A percentile compares a stretch with the other conserved stretches of the same genome.
These are phyloP conservation scores for Tragulus kanchil DNA, from an alignment of 2,113 vertebrate species.

Conservation along the genomic window DNA sequence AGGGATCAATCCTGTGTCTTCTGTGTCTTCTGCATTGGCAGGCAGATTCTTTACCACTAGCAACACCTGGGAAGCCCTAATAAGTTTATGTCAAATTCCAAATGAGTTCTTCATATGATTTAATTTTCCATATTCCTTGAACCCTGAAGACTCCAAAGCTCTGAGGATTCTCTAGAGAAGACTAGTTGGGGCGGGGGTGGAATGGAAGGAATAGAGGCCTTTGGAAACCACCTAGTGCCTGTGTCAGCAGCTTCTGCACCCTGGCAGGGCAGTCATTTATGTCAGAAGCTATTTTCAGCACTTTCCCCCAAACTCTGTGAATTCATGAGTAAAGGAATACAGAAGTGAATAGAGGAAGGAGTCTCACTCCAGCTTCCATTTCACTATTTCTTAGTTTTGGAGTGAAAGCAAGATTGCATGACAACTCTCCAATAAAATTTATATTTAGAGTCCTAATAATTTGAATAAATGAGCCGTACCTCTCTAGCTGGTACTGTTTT, in stretches of 20 bases:
- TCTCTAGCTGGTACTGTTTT: not conserved
- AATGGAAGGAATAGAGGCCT: not conserved
- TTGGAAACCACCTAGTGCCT: not conserved
- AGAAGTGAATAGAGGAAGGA: not conserved
- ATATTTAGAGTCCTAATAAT: not conserved
- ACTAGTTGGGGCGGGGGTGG: not conserved
- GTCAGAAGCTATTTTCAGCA: conserved; percentile 46
- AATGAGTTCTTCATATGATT: not conserved
- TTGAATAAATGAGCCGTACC: not conserved
- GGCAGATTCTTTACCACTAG: not conserved
- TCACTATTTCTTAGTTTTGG: not conserved
- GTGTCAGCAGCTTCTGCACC: not conserved
- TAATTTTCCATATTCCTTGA: not conserved
- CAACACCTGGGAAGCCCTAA: not conserved
- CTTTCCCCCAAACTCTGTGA: not conserved
- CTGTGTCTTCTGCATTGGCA: too few species aligned
- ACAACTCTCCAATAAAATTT: not conserved
- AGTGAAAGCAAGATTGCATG: not conserved
- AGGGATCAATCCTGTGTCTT: too few species aligned
- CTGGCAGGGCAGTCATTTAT: not conserved
- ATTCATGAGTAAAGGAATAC: conserved; percentile 4
- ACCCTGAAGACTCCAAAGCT: not conserved
- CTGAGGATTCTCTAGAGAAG: not conserved
- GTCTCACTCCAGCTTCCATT: not conserved
- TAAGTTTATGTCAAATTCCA: not conserved